Conservation (phyloP, 2,888 invertebrate species). For the Agrenia bidenticulata region DNA sequence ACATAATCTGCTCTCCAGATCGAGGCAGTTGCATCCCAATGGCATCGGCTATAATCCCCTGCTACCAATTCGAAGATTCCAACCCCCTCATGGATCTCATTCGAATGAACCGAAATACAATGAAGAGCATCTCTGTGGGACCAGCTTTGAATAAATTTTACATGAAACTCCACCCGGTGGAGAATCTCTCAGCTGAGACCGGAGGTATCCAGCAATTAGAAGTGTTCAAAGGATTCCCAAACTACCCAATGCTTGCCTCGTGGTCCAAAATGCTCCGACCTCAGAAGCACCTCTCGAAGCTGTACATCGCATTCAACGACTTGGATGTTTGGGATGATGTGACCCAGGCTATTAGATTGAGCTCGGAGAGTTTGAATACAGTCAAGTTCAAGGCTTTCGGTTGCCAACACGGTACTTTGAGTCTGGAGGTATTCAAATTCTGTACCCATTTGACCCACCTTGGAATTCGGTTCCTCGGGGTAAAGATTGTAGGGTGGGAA, state of each 20-base stretch:
- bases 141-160: not conserved
- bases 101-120: not conserved
- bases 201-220: not conserved
- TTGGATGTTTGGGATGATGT: constrained; percentile 7
- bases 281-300: constrained; percentile 9
- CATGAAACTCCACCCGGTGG: not conserved
- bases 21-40: not conserved
- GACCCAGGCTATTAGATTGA: not conserved
- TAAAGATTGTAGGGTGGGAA: constrained; percentile 1
- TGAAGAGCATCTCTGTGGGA: constrained; percentile 8
- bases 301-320: not conserved
- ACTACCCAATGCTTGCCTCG: not conserved
- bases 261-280: not conserved
- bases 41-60: constrained; percentile 1
- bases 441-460: not conserved
- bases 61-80: constrained; percentile 12
- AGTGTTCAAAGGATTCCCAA: not conserved
- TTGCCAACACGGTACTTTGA: not conserved
- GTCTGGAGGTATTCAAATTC: not conserved
- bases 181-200: not conserved
- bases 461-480: not conserved
- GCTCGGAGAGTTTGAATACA: not conserved
- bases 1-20: not conserved
- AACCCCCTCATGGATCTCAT: constrained; percentile 7
- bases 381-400: constrained; percentile 5